Evolutionary conservation across 2,797 vertebrate species (phyloP).

Genomic region (Hippocampus kuda): DNA sequence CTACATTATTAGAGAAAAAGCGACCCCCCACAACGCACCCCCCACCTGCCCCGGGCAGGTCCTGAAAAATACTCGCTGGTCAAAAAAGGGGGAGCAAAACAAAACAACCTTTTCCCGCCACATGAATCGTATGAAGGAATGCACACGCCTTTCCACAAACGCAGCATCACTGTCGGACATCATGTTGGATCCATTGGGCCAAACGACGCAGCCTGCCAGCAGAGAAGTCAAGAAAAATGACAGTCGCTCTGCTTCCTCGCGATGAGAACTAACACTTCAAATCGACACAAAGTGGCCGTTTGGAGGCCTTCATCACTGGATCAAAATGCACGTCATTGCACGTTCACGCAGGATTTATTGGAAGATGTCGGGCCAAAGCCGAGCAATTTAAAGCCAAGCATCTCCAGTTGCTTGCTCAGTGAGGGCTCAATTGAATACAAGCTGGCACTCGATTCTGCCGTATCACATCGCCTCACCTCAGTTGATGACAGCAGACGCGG

Average conservation of each 20-base stretch:
- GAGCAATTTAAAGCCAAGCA: slow-evolving; percentile 22
- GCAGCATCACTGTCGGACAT: neutral
- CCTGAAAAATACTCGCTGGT: neutral
- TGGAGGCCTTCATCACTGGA: neutral
- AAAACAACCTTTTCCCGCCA: neutral
- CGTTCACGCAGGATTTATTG: neutral
- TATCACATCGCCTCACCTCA: neutral
- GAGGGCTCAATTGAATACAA: slow-evolving; percentile 43
- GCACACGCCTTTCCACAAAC: neutral
- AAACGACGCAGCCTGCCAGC: too few species aligned
- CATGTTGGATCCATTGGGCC: neutral
- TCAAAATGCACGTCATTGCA: slow-evolving; percentile 1
- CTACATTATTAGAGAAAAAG: neutral
- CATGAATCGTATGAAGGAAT: neutral
- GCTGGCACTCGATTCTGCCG: slow-evolving; percentile 10
- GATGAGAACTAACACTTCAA: neutral
- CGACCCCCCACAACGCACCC: neutral
- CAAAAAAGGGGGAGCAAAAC: neutral
- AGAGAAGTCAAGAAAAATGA: neutral
- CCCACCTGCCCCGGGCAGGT: neutral
- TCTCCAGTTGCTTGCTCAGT: slow-evolving; percentile 33
- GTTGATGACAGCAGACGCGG: slow-evolving; percentile 7
- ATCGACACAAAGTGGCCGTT: neutral
- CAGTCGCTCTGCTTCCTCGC: neutral
- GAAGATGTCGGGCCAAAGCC: slow-evolving; percentile 5